Conservation (phyloP, 2,113 vertebrate species). For the Amazona vittata region DNA sequence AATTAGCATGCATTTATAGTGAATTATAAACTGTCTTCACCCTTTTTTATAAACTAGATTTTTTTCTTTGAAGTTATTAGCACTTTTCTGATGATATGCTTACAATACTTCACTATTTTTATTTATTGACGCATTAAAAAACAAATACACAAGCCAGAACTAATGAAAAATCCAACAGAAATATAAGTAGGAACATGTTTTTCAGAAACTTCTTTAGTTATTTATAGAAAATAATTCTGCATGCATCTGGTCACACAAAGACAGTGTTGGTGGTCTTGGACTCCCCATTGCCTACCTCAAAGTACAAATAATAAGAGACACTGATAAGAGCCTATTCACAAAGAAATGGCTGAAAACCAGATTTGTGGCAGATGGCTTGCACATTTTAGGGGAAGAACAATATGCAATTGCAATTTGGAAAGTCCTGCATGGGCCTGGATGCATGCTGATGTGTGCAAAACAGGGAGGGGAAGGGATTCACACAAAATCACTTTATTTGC, state of each 20-base stretch:
- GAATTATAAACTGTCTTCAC: neutral
- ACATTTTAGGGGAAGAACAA: constrained; percentile 55
- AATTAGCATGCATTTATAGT: neutral
- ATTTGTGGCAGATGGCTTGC: constrained; percentile 62
- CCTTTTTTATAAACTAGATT: neutral
- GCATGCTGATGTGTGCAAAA: neutral
- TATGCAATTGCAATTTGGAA: constrained; percentile 13
- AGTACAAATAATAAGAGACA: constrained; percentile 46
- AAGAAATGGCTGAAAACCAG: constrained; percentile 47
- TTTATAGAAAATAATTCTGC: constrained; percentile 55
- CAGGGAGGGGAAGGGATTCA: neutral
- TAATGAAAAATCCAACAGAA: neutral
- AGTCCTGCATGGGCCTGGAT: neutral
- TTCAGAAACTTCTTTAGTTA: constrained; percentile 24
- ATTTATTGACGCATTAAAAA: neutral
- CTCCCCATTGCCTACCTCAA: constrained; percentile 15
- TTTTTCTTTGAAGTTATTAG: neutral
- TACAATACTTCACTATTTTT: neutral
- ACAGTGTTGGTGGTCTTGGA: constrained; percentile 66
- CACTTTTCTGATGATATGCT: neutral
- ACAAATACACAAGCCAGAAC: neutral
- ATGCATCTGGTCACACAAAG: constrained; percentile 51
- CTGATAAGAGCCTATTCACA: constrained; percentile 60
- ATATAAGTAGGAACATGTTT: neutral
- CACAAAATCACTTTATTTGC: neutral